Conservation (phyloP, 2,113 vertebrate species). For the Fregetta grallaria region DNA sequence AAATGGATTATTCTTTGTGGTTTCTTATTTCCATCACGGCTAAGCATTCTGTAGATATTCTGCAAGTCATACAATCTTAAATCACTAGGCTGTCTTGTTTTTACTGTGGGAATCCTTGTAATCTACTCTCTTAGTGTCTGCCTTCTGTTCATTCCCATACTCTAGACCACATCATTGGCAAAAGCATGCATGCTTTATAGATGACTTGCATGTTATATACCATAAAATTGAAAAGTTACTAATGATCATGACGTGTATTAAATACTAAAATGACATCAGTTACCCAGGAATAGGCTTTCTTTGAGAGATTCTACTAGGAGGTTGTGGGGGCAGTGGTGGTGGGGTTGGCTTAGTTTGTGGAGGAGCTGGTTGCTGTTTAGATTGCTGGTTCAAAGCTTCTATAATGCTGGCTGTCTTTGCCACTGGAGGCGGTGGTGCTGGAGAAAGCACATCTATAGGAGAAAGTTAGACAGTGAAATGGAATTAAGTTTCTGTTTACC, state of each 20-base stretch:
- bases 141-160: not conserved
- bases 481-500: not conserved
- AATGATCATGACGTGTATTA: not conserved
- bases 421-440: constrained; percentile 76
- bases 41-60: not conserved
- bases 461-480: not conserved
- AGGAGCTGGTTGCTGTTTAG: constrained; percentile 74
- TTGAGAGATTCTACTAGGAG: constrained; percentile 78
- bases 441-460: constrained; percentile 74
- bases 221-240: not conserved
- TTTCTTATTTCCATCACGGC: not conserved
- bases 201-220: not conserved
- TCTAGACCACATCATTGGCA: not conserved
- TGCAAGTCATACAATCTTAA: not conserved
- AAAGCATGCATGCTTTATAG: not conserved
- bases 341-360: constrained; percentile 68
- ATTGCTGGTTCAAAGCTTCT: constrained; percentile 84
- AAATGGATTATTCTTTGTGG: not conserved
- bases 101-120: not conserved
- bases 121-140: not conserved
- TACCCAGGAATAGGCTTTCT: constrained; percentile 85
- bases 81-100: not conserved
- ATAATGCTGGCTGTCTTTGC: constrained; percentile 82
- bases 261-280: not conserved
- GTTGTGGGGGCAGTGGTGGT: constrained; percentile 75